phyloP scores from a whole-genome alignment of 2,113 vertebrate species.

The Arenaria interpres region DNA sequence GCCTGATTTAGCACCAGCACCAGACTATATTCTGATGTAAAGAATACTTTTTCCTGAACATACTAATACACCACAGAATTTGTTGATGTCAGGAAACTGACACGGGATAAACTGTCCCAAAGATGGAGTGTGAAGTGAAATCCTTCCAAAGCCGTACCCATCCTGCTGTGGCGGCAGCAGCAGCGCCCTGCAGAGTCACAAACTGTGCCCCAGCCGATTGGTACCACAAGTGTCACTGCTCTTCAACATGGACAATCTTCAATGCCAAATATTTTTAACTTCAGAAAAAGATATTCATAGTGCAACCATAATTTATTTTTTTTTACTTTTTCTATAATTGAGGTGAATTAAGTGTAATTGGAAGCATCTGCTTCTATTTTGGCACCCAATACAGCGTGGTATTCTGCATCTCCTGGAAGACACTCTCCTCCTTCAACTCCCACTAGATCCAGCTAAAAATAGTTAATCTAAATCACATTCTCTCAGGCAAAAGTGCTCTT shows the following conservation, averaged over 20 bases:
- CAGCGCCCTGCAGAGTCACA: background rate
- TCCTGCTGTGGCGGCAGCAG: background rate
- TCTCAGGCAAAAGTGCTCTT: background rate
- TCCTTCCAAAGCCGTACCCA: rapidly evolving
- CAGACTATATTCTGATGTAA: background rate
- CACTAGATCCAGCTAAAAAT: constrained; percentile 43
- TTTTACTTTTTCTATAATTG: constrained; percentile 11
- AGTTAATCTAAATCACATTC: constrained; percentile 26
- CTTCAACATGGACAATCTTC: background rate
- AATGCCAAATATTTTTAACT: background rate
- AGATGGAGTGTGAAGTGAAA: rapidly evolving
- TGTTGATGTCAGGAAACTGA: background rate
- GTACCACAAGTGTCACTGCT: background rate
- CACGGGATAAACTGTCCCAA: background rate
- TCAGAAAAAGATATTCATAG: constrained; percentile 8
- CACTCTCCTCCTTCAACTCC: constrained; percentile 28
- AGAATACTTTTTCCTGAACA: background rate
- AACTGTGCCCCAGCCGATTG: background rate
- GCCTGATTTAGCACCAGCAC: background rate
- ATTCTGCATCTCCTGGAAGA: constrained; percentile 30
- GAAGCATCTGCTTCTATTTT: constrained; percentile 29
- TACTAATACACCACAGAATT: background rate
- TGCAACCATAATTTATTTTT: background rate
- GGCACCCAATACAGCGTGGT: background rate
- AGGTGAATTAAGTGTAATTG: constrained; percentile 55